Percentiles rank a stretch among this genome's conserved stretches.
Conservation (phyloP, 2,113 vertebrate species). For the Tympanuchus pallidicinctus region DNA sequence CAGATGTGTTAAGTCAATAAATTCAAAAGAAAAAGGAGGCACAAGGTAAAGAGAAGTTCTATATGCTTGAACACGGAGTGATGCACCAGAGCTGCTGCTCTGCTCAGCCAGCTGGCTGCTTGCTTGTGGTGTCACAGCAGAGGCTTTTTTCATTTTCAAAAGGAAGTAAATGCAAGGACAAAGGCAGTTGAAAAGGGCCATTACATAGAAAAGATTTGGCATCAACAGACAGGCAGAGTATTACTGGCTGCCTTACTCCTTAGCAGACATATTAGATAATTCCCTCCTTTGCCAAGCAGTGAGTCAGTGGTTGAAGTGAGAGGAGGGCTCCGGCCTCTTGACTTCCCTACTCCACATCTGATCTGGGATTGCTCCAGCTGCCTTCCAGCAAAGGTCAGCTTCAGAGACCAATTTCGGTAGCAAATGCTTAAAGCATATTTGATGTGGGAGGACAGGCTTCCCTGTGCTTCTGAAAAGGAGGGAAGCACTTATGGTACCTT, state of each 20-base stretch:
- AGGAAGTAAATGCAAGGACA: background rate
- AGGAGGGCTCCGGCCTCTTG: background rate
- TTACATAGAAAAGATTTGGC: background rate
- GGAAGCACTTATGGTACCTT: background rate
- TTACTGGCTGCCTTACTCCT: background rate
- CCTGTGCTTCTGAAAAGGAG: background rate
- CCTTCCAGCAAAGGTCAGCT: background rate
- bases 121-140: background rate
- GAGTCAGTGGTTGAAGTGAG: background rate
- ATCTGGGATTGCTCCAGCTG: background rate
- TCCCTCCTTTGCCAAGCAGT: background rate
- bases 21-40: background rate
- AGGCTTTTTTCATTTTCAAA: background rate
- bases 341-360: background rate
- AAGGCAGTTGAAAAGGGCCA: background rate
- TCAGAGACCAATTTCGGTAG: background rate
- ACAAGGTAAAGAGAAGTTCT: background rate
- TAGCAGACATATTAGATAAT: conserved; percentile 9
- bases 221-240: background rate
- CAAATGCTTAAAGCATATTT: background rate
- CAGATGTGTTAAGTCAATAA: background rate
- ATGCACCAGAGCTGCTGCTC: background rate
- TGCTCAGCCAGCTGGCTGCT: background rate
- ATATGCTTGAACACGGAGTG: background rate
- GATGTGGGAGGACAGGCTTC: background rate